phyloP scores from a whole-genome alignment of 2,113 vertebrate genomes.

The Nipponia nippon region DNA sequence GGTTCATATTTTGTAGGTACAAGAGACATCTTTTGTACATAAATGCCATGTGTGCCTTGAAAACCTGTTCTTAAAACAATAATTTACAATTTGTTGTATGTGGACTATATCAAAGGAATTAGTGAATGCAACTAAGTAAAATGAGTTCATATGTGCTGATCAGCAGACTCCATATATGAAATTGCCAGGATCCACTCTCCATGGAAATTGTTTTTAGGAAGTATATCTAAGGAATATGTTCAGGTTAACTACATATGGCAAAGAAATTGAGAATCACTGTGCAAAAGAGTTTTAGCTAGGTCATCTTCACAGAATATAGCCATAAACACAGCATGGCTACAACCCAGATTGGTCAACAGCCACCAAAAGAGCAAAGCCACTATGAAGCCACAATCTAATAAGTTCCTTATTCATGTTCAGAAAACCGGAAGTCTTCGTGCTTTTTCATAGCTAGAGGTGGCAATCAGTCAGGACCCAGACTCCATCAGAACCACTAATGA shows the following conservation, averaged over 20 bases:
- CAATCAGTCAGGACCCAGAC: background rate
- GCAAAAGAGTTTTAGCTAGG: background rate
- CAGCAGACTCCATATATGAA: background rate
- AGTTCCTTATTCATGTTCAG: background rate
- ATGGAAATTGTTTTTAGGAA: background rate
- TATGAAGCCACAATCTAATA: background rate
- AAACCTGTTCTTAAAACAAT: background rate
- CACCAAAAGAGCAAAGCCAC: background rate
- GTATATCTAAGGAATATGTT: background rate
- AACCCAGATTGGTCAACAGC: background rate
- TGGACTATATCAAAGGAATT: background rate
- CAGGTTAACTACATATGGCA: background rate
- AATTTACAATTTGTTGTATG: background rate
- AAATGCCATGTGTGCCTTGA: background rate
- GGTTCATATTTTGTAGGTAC: background rate
- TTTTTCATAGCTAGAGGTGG: background rate
- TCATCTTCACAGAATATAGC: background rate
- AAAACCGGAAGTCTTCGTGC: background rate
- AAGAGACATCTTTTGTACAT: background rate
- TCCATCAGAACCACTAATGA: background rate
- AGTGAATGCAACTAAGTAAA: background rate
- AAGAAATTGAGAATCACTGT: background rate
- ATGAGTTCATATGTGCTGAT: background rate
- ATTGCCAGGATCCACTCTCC: background rate
- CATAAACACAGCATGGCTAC: background rate